A percentile compares a stretch with the other conserved stretches of the same genome.
Conservation (phyloP, 2,797 vertebrate genomes). For the Enteromius treurensis region DNA sequence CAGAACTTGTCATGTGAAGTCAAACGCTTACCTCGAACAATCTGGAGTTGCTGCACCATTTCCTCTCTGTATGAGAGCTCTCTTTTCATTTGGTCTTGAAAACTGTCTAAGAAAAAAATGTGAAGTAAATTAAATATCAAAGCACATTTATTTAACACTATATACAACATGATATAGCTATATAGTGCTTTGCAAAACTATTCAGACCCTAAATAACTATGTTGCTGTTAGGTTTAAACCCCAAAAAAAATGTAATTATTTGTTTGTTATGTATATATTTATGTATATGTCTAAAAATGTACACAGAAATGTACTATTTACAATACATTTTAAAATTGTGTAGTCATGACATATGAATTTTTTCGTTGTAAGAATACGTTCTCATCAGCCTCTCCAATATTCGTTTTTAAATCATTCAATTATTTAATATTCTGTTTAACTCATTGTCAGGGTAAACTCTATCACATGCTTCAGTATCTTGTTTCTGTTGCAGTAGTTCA, state of each 20-base stretch:
- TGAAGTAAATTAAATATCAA: conserved; percentile 31
- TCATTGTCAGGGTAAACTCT: neutral
- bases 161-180: neutral
- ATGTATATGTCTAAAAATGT: neutral
- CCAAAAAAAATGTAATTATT: neutral
- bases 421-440: neutral
- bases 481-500: neutral
- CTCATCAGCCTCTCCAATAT: neutral
- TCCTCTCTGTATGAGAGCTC: conserved; percentile 97
- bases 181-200: neutral
- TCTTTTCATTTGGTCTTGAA: conserved; percentile 99
- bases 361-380: neutral
- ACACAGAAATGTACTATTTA: too few species aligned
- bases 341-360: neutral
- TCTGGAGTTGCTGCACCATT: conserved; percentile 98
- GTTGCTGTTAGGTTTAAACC: neutral
- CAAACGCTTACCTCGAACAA: conserved; percentile 89
- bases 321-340: neutral
- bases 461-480: neutral
- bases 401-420: too few species aligned
- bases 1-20: conserved; percentile 12
- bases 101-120: conserved; percentile 87
- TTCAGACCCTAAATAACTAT: neutral
- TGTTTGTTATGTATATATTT: neutral
- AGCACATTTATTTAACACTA: neutral